Evolutionary conservation across 1,140 invertebrate genomes (phyloP), one percentile per base, ranked within the genome.

Genomic region (Ips typographus): DNA sequence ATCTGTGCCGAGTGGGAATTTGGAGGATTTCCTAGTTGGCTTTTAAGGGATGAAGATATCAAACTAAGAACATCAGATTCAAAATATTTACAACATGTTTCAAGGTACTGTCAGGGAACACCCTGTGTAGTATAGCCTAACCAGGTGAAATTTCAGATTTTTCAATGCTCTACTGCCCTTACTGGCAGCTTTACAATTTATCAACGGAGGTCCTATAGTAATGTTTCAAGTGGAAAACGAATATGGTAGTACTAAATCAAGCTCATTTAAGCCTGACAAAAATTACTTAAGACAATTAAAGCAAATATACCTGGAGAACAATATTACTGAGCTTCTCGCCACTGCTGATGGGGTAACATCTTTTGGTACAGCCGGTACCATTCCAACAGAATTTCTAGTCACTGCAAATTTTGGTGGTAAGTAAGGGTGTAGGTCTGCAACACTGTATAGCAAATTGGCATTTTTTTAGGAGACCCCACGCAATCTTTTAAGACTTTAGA

Each of bases 1-100:
- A 97, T 98, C 67, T 96, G 95, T 82, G 94, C 93, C 42, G 91
- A 92, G 81, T 86, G 89, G 77, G 90, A 91, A 65, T 84, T 83
- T 68, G 81, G 82, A 8, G 71, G 73, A 39, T 69, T 72, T 42
- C 73, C 73, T 5, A 72, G 68, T 41, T 74, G 73, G 73, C 55
- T 74, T 44, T 42, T 72, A 41, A 66, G 71, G 40, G 65, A 71
- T 22, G 65, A 61, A 76, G 39, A 58, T 43, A 82, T 64, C 73
- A 80, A 56, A 74, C 82, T 77, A 85, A 84, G 84, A 76, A 88
- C 6, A 73, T 85, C 44, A 41, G 77, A 65, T 79, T 83, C 59
- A 5, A 79, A 76, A 82, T 64, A 64, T 53, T 52, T 64, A 38
- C 40, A 40, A 84, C 37, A 83, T 85, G 78, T 83, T 83, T 73